phyloP scores from a whole-genome alignment of 2,113 vertebrate species.

The Cavia aperea region DNA sequence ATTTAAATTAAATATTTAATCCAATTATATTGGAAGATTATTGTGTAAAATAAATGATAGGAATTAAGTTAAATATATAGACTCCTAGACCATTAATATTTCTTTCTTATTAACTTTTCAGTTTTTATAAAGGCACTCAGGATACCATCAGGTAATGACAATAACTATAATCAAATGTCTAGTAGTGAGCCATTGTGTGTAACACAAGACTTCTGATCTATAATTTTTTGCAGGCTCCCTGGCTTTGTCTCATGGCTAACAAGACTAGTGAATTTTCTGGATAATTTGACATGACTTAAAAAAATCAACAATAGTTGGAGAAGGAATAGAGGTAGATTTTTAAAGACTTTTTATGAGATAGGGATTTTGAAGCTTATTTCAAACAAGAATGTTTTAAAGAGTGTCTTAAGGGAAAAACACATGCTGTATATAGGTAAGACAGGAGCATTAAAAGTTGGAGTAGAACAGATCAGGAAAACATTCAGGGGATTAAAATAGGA shows the following conservation, averaged over 20 bases:
- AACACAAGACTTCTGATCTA: background rate
- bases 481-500: background rate
- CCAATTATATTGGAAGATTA: background rate
- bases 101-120: background rate
- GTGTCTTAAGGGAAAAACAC: background rate
- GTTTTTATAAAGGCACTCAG: background rate
- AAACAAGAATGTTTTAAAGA: background rate
- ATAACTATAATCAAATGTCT: background rate
- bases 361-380: background rate
- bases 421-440: background rate
- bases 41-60: background rate
- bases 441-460: background rate
- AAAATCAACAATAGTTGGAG: background rate
- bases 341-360: background rate
- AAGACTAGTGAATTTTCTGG: background rate
- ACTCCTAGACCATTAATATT: background rate
- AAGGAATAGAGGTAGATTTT: background rate
- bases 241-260: background rate
- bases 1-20: background rate
- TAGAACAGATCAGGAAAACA: conserved; percentile 1
- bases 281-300: background rate
- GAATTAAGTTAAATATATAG: background rate
- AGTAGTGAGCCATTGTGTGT: background rate
- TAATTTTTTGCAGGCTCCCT: background rate
- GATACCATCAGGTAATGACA: background rate